Percentiles rank a stretch among this genome's conserved stretches.
Evolutionary conservation across 92 coral and sea anemone species (phyloP).

Genomic region (Zoanthus solanderi): DNA sequence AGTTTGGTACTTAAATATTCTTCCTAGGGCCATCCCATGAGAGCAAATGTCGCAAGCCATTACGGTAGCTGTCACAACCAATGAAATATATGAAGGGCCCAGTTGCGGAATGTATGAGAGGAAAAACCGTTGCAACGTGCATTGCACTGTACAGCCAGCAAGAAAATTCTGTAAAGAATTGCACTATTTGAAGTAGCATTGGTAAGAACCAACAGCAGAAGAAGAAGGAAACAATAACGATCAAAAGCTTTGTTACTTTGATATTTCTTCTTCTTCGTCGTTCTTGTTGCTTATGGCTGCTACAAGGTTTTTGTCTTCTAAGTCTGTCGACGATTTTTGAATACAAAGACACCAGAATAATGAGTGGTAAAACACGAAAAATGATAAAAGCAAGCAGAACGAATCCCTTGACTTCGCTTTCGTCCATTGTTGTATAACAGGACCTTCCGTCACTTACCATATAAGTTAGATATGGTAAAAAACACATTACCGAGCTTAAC

Average conservation of each 20-base stretch:
- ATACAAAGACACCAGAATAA: background rate
- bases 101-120: slow-evolving; percentile 15
- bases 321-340: slow-evolving; percentile 3
- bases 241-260: too few relatives aligned
- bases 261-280: background rate
- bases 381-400: background rate
- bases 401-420: background rate
- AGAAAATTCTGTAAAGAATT: slow-evolving; percentile 10
- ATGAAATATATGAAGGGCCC: slow-evolving; percentile 19
- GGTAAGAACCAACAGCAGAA: too few relatives aligned
- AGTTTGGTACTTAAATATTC: too few relatives aligned
- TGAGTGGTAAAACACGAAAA: slow-evolving; percentile 1
- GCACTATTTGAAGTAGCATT: background rate
- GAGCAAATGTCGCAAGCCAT: background rate
- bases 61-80: slow-evolving; percentile 23
- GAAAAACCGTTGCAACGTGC: slow-evolving; percentile 9
- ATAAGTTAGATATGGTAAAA: too few relatives aligned
- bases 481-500: background rate
- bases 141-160: slow-evolving; percentile 20
- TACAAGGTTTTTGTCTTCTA: background rate
- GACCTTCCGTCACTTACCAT: background rate
- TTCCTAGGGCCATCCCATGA: too few relatives aligned
- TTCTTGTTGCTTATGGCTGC: background rate
- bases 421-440: slow-evolving; percentile 19
- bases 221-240: too few relatives aligned